These are phyloP conservation scores for Trilocha varians DNA, from an alignment of 2,888 invertebrate genomes.

Conservation along the genomic window DNA sequence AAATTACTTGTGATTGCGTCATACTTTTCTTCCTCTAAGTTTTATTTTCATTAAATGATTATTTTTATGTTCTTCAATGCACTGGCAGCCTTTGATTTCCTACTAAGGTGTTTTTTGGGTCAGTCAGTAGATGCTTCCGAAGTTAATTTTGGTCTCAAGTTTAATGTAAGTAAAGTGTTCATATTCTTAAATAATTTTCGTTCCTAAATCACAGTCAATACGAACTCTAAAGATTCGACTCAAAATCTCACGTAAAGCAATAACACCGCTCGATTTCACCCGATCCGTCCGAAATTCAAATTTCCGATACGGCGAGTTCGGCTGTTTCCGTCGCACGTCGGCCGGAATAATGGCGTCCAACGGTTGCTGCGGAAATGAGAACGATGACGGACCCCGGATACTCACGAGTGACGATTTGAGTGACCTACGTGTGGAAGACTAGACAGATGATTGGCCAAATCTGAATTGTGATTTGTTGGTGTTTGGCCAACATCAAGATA, in stretches of 20 bases:
- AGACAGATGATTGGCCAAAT: neutral
- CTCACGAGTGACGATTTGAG: conserved; percentile 6
- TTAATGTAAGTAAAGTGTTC: too few species aligned
- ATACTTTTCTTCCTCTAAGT: too few species aligned
- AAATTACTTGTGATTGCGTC: too few species aligned
- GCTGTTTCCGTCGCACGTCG: conserved; percentile 43
- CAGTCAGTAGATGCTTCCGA: too few species aligned
- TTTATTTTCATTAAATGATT: too few species aligned
- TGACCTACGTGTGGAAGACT: neutral
- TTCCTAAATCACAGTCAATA: neutral
- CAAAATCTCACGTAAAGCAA: neutral
- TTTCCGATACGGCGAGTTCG: conserved; percentile 43
- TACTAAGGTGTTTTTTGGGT: too few species aligned
- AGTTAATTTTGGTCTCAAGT: too few species aligned
- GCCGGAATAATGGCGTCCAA: conserved; percentile 40
- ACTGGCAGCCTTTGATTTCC: too few species aligned
- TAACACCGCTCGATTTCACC: neutral
- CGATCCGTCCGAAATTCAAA: conserved; percentile 29
- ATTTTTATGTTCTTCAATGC: too few species aligned
- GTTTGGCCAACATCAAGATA: neutral
- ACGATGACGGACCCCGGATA: conserved; percentile 48
- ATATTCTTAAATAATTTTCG: too few species aligned
- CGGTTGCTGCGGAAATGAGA: conserved; percentile 45
- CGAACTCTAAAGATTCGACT: neutral
- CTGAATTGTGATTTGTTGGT: neutral